Base-by-base conservation (phyloP, 1,140 invertebrate species). In the Trichonephila inaurata region DNA sequence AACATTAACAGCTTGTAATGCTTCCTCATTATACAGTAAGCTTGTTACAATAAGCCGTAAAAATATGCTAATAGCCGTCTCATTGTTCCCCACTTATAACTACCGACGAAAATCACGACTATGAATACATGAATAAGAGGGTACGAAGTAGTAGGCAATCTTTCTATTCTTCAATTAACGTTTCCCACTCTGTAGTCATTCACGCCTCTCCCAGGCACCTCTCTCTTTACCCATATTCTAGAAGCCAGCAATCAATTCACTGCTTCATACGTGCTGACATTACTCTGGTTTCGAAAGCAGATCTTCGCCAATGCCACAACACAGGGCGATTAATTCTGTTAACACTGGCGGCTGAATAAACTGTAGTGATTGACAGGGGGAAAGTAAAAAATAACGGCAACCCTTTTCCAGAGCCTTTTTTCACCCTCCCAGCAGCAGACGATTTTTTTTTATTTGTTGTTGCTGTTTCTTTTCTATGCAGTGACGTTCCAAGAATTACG, bases 401-500 rank as follows among this genome's bases (percentile, higher is more conserved):
- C 83, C 83, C 83, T 28, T 40, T 85, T 51, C 58, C 44, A 77
- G 21, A 60, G 58, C 21, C 81, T 40, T 58, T 33, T 58, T 18
- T 24, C 44, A 24, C 83, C 33, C 81, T 83, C 81, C 40, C 33
- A 40, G 28, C 14, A 83, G 40, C 72, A 44, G n/a, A 28, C 81
- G n/a, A 83, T 58, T 40, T 40, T 83, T 40, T 83, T 51, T 51
- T 51, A 51, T n/a, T n/a, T 51, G 14, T 51, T 51, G 7, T 51
- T 51, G 10, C 33, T 51, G 51, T 12, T 51, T 51, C 51, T 51
- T 24, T 77, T 40, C 12, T 18, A 69, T 7, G 64, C n/a, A 18
- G 19, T 33, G 33, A 33, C 64, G 51, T 90, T 90, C 89, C 77
- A 69, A 83, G 82, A 92, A 92, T n/a, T 44, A 77, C 83, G 83